Percentiles rank a stretch among this genome's conserved stretches.
Conservation (phyloP, 2,113 vertebrate genomes). For the Gasterosteus aculeatus region DNA sequence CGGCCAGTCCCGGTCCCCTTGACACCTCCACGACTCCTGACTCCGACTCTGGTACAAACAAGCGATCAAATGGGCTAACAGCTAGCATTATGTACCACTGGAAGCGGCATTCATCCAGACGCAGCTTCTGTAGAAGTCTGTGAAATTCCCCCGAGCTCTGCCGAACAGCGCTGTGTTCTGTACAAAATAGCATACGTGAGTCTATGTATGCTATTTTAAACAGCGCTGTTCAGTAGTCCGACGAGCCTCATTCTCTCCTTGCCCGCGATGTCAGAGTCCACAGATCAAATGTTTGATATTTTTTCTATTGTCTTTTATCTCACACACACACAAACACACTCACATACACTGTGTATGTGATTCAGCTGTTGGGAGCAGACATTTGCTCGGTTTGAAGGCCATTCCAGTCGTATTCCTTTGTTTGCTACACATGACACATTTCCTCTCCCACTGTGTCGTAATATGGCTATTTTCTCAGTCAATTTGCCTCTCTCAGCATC, state of each 20-base stretch:
- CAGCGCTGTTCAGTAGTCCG: not conserved
- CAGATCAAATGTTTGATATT: slow-evolving; percentile 64
- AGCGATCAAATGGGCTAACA: too few relatives aligned
- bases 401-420: slow-evolving; percentile 69
- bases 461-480: slow-evolving; percentile 84
- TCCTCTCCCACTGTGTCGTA: slow-evolving; percentile 81
- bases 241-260: slow-evolving; percentile 52
- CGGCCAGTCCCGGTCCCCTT: too few relatives aligned
- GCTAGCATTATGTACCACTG: too few relatives aligned
- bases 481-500: slow-evolving; percentile 83
- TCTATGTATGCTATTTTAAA: too few relatives aligned
- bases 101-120: too few relatives aligned
- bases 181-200: too few relatives aligned
- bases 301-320: slow-evolving; percentile 54
- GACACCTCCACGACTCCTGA: too few relatives aligned
- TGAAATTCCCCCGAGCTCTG: too few relatives aligned
- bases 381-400: slow-evolving; percentile 72
- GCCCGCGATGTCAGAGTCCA: slow-evolving; percentile 37
- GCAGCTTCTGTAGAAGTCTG: too few relatives aligned
- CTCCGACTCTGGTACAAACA: too few relatives aligned
- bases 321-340: slow-evolving; percentile 26
- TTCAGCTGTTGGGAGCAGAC: slow-evolving; percentile 69
- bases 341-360: slow-evolving; percentile 55
- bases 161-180: too few relatives aligned
- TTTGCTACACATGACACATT: slow-evolving; percentile 77